Conservation (phyloP, 2,888 invertebrate species). For the Epinotia demarniana region DNA sequence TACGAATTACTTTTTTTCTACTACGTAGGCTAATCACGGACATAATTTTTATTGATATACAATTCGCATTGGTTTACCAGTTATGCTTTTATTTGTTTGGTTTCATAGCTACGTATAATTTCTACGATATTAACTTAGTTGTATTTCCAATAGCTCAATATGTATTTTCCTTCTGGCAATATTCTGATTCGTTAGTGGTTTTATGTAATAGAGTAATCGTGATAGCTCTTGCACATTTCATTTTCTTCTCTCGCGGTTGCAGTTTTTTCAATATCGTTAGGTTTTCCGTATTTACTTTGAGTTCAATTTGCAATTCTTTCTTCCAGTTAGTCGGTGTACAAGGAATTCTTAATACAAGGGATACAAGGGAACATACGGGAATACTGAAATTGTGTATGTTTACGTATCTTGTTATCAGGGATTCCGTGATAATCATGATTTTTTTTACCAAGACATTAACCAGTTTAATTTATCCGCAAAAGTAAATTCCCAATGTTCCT, state of each 20-base stretch:
- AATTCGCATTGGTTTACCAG: neutral
- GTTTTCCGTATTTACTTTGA: conserved; percentile 27
- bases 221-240: conserved; percentile 8
- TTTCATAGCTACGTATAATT: neutral
- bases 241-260: conserved; percentile 11
- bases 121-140: conserved; percentile 4
- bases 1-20: neutral
- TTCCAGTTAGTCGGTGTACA: neutral
- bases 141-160: neutral
- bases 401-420: too few relatives aligned
- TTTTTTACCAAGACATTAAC: too few relatives aligned
- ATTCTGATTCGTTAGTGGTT: conserved; percentile 15
- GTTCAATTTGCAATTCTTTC: conserved; percentile 29
- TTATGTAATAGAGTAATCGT: conserved; percentile 19
- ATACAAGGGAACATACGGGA: too few relatives aligned
- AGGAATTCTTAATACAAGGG: neutral
- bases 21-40: neutral
- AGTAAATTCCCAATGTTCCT: too few relatives aligned
- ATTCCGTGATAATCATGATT: too few relatives aligned
- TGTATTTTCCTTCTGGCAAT: conserved; percentile 2
- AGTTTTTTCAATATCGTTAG: conserved; percentile 28
- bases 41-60: too few relatives aligned
- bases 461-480: too few relatives aligned
- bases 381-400: too few relatives aligned
- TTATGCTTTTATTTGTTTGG: neutral